phyloP scores from a whole-genome alignment of 1,140 invertebrate species.

The Araneus ventricosus region DNA sequence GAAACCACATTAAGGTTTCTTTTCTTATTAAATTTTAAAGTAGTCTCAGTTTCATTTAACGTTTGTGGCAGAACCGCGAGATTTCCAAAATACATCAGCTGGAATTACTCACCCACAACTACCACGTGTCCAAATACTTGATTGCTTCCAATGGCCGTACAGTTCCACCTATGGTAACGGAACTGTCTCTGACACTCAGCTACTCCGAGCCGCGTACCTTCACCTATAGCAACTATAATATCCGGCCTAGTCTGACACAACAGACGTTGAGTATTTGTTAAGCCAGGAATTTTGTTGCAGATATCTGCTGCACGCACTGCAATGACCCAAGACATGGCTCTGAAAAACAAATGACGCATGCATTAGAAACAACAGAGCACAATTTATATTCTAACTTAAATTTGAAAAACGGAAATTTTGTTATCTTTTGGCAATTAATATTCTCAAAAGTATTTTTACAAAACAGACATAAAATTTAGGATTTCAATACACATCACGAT shows the following conservation, averaged over 20 bases:
- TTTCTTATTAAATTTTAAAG: too few relatives aligned
- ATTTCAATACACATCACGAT: too few relatives aligned
- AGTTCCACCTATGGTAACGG: constrained; percentile 93
- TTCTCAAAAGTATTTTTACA: too few relatives aligned
- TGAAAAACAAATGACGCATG: neutral
- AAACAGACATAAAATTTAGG: too few relatives aligned
- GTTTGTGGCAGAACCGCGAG: too few relatives aligned
- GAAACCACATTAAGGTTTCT: too few relatives aligned
- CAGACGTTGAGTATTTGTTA: constrained; percentile 81
- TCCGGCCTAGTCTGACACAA: constrained; percentile 82
- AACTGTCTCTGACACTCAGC: constrained; percentile 93
- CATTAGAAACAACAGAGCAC: too few relatives aligned
- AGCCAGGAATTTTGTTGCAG: constrained; percentile 79
- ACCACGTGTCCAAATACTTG: constrained; percentile 82
- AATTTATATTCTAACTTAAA: too few relatives aligned
- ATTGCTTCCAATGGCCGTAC: constrained; percentile 82
- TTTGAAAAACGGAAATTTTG: too few relatives aligned
- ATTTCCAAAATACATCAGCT: too few relatives aligned
- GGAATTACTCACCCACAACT: constrained; percentile 82
- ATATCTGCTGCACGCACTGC: constrained; percentile 78
- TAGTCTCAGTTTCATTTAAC: too few relatives aligned
- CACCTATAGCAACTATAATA: constrained; percentile 81
- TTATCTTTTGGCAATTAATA: too few relatives aligned
- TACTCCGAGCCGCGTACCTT: constrained; percentile 82
- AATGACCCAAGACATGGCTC: constrained; percentile 75